Percentiles rank a stretch among this genome's conserved stretches.
Conservation (phyloP, 1,140 invertebrate species). For the Hydropsyche tenuis region DNA sequence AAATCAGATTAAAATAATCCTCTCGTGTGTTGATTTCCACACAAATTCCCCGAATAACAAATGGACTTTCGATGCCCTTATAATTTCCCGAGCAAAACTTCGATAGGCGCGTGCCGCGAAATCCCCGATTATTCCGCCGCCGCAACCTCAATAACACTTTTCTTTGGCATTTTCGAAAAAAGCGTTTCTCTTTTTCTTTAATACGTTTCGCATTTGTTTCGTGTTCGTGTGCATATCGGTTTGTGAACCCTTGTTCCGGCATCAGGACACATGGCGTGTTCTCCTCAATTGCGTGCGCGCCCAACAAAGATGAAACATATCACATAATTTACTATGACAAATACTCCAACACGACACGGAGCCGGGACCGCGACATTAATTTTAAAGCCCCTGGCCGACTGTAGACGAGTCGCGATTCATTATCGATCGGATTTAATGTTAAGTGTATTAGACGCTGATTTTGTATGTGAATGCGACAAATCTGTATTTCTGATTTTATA, state of each 20-base stretch:
- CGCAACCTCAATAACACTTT: background rate
- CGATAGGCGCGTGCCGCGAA: too few species aligned
- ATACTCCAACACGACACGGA: conserved; percentile 45
- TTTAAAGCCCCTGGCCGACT: conserved; percentile 39
- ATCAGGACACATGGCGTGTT: conserved; percentile 33
- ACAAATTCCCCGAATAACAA: too few species aligned
- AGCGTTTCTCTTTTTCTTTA: background rate
- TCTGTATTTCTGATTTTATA: too few species aligned
- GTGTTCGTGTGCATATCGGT: background rate
- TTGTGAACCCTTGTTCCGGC: conserved; percentile 7
- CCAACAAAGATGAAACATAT: conserved; percentile 48
- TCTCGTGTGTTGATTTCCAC: too few species aligned
- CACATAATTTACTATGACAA: conserved; percentile 50
- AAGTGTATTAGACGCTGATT: too few species aligned
- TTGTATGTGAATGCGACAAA: too few species aligned
- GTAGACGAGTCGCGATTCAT: conserved; percentile 38
- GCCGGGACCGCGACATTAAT: conserved; percentile 43
- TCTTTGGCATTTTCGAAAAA: background rate
- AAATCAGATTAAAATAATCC: too few species aligned
- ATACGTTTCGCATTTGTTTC: too few species aligned
- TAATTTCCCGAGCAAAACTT: too few species aligned
- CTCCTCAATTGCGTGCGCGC: conserved; percentile 29
- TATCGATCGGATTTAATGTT: conserved; percentile 39
- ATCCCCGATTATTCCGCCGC: background rate
- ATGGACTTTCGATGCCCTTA: too few species aligned